Conservation (phyloP, 2,113 vertebrate species). For the Chaetura pelagica region DNA sequence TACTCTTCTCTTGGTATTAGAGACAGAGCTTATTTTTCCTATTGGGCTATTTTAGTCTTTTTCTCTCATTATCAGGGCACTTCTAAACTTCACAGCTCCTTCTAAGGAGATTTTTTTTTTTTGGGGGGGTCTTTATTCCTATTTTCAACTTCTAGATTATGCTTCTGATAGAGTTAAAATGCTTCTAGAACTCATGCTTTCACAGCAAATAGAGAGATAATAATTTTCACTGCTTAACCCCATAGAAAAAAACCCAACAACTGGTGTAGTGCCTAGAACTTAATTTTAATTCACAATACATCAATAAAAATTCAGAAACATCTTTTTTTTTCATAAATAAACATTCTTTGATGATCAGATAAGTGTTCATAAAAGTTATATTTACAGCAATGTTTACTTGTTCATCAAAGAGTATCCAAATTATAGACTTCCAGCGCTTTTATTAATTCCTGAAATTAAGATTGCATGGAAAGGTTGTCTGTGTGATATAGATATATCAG, state of each 20-base stretch:
- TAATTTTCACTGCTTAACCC: neutral
- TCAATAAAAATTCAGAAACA: neutral
- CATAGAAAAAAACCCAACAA: neutral
- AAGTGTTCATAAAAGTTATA: neutral
- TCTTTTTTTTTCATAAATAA: neutral
- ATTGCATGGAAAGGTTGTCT: neutral
- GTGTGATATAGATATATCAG: fast-evolving
- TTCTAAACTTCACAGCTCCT: neutral
- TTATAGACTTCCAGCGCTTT: neutral
- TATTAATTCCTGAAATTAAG: neutral
- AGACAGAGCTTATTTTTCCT: neutral
- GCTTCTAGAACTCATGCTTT: neutral
- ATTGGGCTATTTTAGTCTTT: neutral
- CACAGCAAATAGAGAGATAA: neutral
- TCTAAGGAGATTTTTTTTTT: neutral
- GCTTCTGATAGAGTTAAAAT: neutral
- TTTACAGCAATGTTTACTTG: neutral
- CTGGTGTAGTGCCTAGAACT: neutral
- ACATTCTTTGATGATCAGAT: neutral
- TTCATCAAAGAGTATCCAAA: neutral
- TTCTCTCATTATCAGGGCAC: neutral
- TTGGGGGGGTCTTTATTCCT: neutral
- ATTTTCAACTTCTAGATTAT: constrained; percentile 1
- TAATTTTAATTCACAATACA: neutral
- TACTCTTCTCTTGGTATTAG: neutral